Conservation (phyloP, 2,888 invertebrate species). For the Cyclophora albipunctata region DNA sequence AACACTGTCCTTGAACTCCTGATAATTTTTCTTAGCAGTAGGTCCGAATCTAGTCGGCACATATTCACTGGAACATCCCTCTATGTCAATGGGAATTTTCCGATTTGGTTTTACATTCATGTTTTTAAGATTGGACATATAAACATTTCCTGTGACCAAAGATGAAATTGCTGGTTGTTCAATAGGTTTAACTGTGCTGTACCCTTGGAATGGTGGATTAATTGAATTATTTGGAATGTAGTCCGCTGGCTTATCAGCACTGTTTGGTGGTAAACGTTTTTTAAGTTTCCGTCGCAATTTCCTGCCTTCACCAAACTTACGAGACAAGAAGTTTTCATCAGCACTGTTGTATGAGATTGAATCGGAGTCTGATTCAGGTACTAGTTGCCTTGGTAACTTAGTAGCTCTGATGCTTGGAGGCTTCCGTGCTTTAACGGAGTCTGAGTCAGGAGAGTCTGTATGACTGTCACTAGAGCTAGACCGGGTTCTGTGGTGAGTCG, state of each 20-base stretch:
- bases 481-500: conserved; percentile 35
- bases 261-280: conserved; percentile 24
- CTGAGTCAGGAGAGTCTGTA: conserved; percentile 53
- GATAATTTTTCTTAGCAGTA: conserved; percentile 61
- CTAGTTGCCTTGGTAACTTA: conserved; percentile 25
- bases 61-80: conserved; percentile 61
- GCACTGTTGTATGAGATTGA: conserved; percentile 60
- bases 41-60: conserved; percentile 63
- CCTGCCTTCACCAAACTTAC: conserved; percentile 49
- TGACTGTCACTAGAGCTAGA: conserved; percentile 56
- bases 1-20: conserved; percentile 65
- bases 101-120: conserved; percentile 40
- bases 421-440: conserved; percentile 37
- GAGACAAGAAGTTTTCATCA: conserved; percentile 58
- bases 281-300: conserved; percentile 45
- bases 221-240: conserved; percentile 26
- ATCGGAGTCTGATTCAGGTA: conserved; percentile 51
- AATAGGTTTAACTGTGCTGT: conserved; percentile 44
- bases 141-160: conserved; percentile 58
- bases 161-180: conserved; percentile 39
- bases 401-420: conserved; percentile 18
- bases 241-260: conserved; percentile 22
- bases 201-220: conserved; percentile 40
- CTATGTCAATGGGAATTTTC: conserved; percentile 31
- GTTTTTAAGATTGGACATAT: conserved; percentile 51